Evolutionary conservation across 2,113 vertebrate species (phyloP).

Genomic region (Hemibates koningsi): DNA sequence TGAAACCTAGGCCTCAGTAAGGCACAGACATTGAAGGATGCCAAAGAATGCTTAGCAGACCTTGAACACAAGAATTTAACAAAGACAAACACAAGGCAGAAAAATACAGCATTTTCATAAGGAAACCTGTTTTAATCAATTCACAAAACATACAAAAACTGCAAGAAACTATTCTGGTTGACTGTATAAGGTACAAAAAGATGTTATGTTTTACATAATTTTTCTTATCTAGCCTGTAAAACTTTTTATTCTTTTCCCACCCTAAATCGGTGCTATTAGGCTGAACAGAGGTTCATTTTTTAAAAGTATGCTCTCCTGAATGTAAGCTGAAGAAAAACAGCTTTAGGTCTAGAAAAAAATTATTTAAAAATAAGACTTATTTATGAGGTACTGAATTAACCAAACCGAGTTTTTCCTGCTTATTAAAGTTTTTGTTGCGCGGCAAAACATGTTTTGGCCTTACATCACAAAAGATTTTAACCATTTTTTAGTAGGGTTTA

Average conservation of each 20-base stretch:
- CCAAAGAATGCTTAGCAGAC: neutral
- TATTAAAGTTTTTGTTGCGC: rapidly evolving
- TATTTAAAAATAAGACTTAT: neutral
- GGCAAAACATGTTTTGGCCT: neutral
- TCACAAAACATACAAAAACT: neutral
- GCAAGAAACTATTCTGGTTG: neutral
- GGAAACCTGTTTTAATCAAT: neutral
- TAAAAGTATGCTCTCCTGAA: neutral
- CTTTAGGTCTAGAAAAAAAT: neutral
- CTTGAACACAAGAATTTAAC: rapidly evolving
- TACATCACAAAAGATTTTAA: rapidly evolving
- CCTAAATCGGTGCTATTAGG: neutral
- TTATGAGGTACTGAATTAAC: neutral
- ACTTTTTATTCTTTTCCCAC: neutral
- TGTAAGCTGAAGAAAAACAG: rapidly evolving
- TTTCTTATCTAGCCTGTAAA: neutral
- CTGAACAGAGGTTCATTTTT: neutral
- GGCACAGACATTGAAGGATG: neutral
- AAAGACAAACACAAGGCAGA: neutral
- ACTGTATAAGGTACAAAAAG: neutral
- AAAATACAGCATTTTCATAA: neutral
- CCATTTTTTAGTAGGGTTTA: neutral
- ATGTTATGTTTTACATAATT: neutral
- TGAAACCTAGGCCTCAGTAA: neutral
- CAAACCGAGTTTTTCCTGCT: rapidly evolving